Evolutionary conservation across 2,797 vertebrate species (phyloP), one percentile per base, ranked within the genome.

Genomic region (Sebastes itinus): DNA sequence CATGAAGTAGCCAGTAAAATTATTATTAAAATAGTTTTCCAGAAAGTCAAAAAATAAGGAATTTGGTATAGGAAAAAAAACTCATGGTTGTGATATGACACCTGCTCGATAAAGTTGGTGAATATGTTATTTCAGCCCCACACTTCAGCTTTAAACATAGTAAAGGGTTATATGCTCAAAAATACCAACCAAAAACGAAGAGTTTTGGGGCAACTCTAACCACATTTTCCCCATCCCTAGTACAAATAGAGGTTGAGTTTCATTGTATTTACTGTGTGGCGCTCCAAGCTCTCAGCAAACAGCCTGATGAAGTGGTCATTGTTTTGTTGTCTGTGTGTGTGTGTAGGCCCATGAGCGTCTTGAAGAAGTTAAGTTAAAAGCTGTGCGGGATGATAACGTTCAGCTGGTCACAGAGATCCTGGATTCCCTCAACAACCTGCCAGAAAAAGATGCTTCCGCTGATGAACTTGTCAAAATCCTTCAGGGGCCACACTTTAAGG

Each of bases 401-500:
- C 97, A 98, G 90, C 88, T 99, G 88, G 96, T 99, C 77, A 95
- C 96, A 62, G 98, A 99, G 88, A 98, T 99, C 94, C 94, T 99
- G 89, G 96, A 98, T 84, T 98, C 98, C 71, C 97, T 99, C 89
- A 96, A 91, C 82, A 95, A 93, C 28, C 92, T 98, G 90, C 81
- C 93, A 63, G 94, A 92, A 77, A 94, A 96, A 88, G 96, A 98
- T 91, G 94, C 96, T 88, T 95, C 94, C n/a, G 95, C 96, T 49
- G 95, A 96, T 14, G 99, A 99, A 83, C 95, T 99, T 22, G 93
- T 95, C 91, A 95, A 93, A 76, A 99, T 99, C 88, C 97, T 99
- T 16, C 97, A 97, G 90, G 97, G 98, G 75, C 99, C 99, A 66
- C 98, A 99, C 90, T 99, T 99, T 90, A 96, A 98, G 98, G 99